A percentile compares a stretch with the other conserved stretches of the same genome.
Conservation (phyloP, 2,113 vertebrate species). For the Cervus canadensis region DNA sequence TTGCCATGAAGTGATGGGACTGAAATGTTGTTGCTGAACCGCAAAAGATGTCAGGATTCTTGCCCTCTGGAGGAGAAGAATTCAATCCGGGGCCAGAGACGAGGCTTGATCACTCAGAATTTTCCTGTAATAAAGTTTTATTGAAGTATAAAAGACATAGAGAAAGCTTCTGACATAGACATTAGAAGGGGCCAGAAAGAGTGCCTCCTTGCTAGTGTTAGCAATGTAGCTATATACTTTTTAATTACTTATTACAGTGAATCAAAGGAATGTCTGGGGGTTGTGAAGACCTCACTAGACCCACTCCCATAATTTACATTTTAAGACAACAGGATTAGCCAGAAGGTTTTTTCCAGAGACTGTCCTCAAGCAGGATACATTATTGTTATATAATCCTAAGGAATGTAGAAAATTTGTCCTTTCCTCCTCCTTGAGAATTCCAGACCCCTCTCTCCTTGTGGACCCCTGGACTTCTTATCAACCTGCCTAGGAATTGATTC, state of each 20-base stretch:
- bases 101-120: neutral
- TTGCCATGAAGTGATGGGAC: neutral
- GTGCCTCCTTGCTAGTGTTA: neutral
- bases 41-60: neutral
- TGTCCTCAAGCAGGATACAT: neutral
- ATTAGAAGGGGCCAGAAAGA: neutral
- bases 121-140: neutral
- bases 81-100: rapidly evolving
- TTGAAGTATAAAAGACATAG: neutral
- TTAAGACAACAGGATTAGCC: neutral
- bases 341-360: neutral
- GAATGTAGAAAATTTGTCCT: neutral
- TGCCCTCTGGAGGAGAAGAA: neutral
- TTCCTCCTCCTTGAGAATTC: neutral
- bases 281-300: neutral
- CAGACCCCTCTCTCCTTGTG: neutral
- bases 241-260: neutral
- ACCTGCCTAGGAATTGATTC: neutral
- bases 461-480: neutral
- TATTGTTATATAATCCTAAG: neutral
- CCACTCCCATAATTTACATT: neutral
- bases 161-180: neutral
- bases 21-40: neutral
- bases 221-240: neutral
- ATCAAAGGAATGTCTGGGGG: neutral